These are phyloP conservation scores for Pseudorectes ferrugineus DNA, from an alignment of 2,113 vertebrate species.

Conservation along the genomic window DNA sequence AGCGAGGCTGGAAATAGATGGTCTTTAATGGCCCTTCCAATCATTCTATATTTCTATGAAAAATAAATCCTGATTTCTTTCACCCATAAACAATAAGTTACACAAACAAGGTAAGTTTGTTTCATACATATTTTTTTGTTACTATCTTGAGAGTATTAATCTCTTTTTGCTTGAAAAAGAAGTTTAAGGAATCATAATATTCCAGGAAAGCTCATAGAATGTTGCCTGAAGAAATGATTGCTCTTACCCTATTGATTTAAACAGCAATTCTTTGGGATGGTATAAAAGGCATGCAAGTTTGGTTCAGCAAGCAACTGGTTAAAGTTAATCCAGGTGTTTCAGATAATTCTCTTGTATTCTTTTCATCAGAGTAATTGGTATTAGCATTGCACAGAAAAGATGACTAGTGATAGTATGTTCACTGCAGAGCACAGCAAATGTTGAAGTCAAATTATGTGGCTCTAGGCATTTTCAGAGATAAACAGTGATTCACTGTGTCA, in stretches of 20 bases:
- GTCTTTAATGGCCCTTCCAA: not conserved
- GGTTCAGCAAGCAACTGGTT: not conserved
- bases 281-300: not conserved
- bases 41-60: not conserved
- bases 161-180: not conserved
- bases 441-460: not conserved
- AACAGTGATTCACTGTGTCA: slow-evolving; percentile 20
- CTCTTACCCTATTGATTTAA: not conserved
- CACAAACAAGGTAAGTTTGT: not conserved
- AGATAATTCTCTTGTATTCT: not conserved
- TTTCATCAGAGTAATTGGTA: not conserved
- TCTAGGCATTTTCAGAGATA: slow-evolving; percentile 2
- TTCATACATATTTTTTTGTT: not conserved
- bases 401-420: not conserved
- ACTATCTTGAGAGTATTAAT: not conserved
- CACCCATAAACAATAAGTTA: not conserved
- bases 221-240: not conserved
- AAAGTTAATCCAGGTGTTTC: not conserved
- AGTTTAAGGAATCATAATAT: not conserved
- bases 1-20: not conserved
- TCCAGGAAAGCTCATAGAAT: not conserved
- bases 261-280: not conserved
- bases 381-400: not conserved
- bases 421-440: not conserved
- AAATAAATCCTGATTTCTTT: not conserved